phyloP scores from a whole-genome alignment of 2,888 invertebrate species.

The Patella caerulea region DNA sequence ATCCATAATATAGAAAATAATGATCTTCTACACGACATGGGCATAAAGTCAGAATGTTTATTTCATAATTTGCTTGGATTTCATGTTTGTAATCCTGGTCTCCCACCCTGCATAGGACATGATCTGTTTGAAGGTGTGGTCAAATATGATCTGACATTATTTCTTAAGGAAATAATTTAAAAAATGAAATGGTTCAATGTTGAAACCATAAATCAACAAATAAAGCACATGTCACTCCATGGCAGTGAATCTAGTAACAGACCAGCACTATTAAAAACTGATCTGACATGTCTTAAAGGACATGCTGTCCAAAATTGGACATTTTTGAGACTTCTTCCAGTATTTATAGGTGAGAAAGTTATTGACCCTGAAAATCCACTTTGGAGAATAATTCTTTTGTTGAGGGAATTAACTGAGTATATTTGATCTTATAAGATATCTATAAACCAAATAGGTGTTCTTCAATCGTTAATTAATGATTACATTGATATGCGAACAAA shows the following conservation, averaged over 20 bases:
- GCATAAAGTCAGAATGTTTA: neutral
- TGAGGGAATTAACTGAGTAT: neutral
- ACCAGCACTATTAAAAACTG: neutral
- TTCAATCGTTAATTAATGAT: neutral
- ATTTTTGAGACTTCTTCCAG: conserved; percentile 3
- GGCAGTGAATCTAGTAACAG: neutral
- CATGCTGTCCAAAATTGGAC: conserved; percentile 1
- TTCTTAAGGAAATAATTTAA: neutral
- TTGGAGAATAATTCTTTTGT: neutral
- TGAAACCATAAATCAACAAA: neutral
- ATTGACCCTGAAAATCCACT: neutral
- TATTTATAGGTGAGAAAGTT: neutral
- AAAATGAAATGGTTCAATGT: neutral
- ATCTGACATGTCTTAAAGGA: neutral
- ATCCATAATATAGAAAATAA: neutral
- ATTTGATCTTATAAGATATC: neutral
- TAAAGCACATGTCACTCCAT: neutral
- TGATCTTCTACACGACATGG: neutral
- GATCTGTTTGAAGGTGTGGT: neutral
- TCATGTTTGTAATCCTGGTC: neutral
- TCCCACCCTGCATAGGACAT: neutral
- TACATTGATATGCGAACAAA: neutral
- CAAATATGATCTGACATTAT: neutral
- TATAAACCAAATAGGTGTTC: neutral
- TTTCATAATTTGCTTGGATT: neutral